phyloP scores from a whole-genome alignment of 2,888 invertebrate genomes.

The Aethes cnicana region DNA sequence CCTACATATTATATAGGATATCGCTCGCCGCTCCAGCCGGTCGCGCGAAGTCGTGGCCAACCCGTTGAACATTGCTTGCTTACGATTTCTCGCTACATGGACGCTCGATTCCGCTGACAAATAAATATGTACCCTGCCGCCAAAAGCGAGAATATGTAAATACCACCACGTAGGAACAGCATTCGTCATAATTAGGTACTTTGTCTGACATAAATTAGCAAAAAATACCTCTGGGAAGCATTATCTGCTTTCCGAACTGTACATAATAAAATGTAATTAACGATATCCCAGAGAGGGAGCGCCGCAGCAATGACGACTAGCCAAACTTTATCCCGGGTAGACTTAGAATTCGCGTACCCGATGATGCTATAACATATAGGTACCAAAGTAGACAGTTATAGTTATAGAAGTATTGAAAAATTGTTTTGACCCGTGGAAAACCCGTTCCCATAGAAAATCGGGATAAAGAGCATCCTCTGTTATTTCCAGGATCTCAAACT shows the following conservation, averaged over 20 bases:
- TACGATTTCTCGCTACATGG: conserved; percentile 65
- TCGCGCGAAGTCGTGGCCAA: conserved; percentile 45
- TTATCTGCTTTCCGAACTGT: conserved; percentile 17
- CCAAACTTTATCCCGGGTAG: too few relatives aligned
- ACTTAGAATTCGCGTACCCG: too few relatives aligned
- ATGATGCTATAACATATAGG: too few relatives aligned
- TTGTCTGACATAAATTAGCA: conserved; percentile 1
- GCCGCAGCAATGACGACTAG: conserved; percentile 1
- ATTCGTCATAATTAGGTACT: conserved; percentile 12
- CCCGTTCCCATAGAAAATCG: too few relatives aligned
- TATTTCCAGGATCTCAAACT: too few relatives aligned
- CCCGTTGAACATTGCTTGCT: conserved; percentile 64
- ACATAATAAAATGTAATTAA: conserved; percentile 20
- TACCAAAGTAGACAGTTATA: too few relatives aligned
- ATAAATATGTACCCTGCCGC: conserved; percentile 68
- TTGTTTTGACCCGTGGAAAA: too few relatives aligned
- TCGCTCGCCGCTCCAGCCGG: too few relatives aligned
- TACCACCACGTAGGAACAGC: conserved; percentile 8
- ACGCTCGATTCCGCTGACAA: conserved; percentile 74
- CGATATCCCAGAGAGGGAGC: conserved; percentile 6
- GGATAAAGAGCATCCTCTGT: too few relatives aligned
- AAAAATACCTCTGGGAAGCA: conserved; percentile 16
- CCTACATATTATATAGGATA: too few relatives aligned
- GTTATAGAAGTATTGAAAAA: too few relatives aligned
- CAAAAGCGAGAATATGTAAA: conserved; percentile 54